Base-by-base conservation (phyloP, 2,888 invertebrate genomes). In the Aplocera efformata region DNA sequence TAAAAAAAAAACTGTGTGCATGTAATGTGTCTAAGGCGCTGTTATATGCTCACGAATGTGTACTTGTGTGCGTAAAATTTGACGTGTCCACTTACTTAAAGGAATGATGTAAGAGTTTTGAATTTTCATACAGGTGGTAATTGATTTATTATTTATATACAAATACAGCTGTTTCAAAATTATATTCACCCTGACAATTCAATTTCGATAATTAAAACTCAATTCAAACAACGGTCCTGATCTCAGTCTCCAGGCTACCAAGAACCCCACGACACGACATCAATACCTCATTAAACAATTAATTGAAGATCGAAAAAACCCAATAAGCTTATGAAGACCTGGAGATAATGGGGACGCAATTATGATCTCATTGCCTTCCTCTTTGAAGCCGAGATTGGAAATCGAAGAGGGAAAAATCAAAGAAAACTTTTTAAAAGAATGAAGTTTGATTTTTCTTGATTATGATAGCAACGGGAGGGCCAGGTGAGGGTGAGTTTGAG, bases 341-440 rank as follows among this genome's bases (percentile, higher is more conserved):
- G 62, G 59, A 67, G 77, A 78, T 81, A 83, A 83, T 80, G 64
- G 71, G 50, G 48, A 64, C 66, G 69, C 74, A 79, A 84, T 83
- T 81, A 81, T 76, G 69, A 76, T 79, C 72, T 76, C 73, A 76
- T 80, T 82, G 76, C 63, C 67, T 66, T 63, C 59, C 71, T 70
- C 37, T 74, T 68, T 71, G 64, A 58, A 60, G 56, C 61, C 26
- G 35, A 66, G 71, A 74, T 76, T 80, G 80, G 74, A 75, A 78
- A 72, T 71, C 70, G 68, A 59, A 59, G 66, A 62, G 69, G 65
- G 38, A 63, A 67, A 72, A 77, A 75, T 83, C 79, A 83, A 84
- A 84, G 79, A 60, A 67, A 61, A 59, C 54, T 67, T 74, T 61
- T 60, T 66, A 56, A 58, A 72, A 72, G 65, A 72, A 73, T 72